Percentiles rank a stretch among this genome's conserved stretches.
Conservation (phyloP, 2,888 invertebrate species). For the Platycheirus rosarum region DNA sequence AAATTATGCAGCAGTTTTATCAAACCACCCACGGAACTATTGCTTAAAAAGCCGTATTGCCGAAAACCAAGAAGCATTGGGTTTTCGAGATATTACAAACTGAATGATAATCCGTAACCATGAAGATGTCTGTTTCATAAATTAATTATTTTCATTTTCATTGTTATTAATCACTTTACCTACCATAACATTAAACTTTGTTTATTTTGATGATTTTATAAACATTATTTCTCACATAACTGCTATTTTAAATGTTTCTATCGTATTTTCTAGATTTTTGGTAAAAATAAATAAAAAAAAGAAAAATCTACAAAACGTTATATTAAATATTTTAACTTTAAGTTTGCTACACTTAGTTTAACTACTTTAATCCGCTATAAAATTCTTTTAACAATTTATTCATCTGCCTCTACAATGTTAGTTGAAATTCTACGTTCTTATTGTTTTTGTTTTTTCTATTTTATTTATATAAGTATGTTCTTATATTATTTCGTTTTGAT, state of each 20-base stretch:
- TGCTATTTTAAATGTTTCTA: too few relatives aligned
- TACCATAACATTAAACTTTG: constrained; percentile 1
- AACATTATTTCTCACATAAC: too few relatives aligned
- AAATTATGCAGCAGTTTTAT: too few relatives aligned
- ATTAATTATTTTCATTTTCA: too few relatives aligned
- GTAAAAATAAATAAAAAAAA: constrained; percentile 35
- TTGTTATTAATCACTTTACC: too few relatives aligned
- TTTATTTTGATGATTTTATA: too few relatives aligned
- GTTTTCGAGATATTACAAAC: too few relatives aligned
- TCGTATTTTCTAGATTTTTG: constrained; percentile 28
- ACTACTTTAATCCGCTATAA: constrained; percentile 68
- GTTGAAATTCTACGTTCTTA: constrained; percentile 58
- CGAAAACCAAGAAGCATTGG: too few relatives aligned
- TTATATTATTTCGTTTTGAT: constrained; percentile 70
- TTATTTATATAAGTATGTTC: constrained; percentile 35
- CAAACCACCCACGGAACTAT: too few relatives aligned
- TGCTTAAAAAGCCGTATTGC: too few relatives aligned
- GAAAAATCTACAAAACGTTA: constrained; percentile 46
- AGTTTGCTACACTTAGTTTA: constrained; percentile 68
- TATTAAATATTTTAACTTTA: constrained; percentile 54
- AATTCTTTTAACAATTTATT: constrained; percentile 56
- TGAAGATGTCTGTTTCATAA: too few relatives aligned
- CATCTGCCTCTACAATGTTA: constrained; percentile 53
- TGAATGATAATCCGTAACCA: too few relatives aligned
- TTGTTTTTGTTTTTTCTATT: constrained; percentile 16